phyloP scores from a whole-genome alignment of 2,113 vertebrate genomes.

The Synchiropus splendidus region DNA sequence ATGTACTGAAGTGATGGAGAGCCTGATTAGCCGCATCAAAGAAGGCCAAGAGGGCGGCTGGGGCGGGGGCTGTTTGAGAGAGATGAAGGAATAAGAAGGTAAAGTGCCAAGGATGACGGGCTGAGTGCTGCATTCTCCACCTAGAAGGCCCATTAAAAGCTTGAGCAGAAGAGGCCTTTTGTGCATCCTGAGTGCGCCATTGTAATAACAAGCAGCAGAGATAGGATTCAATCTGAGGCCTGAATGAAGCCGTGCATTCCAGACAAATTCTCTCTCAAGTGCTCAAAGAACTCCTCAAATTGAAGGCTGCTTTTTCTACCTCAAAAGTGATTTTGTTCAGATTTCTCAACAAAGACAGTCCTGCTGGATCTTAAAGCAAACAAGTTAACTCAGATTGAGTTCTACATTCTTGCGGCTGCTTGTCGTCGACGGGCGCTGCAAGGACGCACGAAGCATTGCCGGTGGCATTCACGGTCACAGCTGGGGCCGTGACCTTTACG shows the following conservation, averaged over 20 bases:
- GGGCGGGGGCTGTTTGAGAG: slow-evolving; percentile 21
- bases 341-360: not conserved
- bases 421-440: slow-evolving; percentile 5
- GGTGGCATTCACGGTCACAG: slow-evolving; percentile 24
- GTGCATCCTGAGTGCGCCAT: slow-evolving; percentile 50
- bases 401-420: not conserved
- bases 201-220: slow-evolving; percentile 49
- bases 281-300: slow-evolving; percentile 21
- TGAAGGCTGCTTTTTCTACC: slow-evolving; percentile 24
- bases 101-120: slow-evolving; percentile 32
- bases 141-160: slow-evolving; percentile 49
- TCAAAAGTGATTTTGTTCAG: slow-evolving; percentile 2
- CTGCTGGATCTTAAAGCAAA: no score
- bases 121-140: slow-evolving; percentile 29
- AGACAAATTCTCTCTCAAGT: slow-evolving; percentile 31
- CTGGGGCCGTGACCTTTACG: slow-evolving; percentile 27
- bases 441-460: slow-evolving; percentile 26
- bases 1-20: slow-evolving; percentile 26
- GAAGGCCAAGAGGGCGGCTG: slow-evolving; percentile 18
- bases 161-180: slow-evolving; percentile 43
- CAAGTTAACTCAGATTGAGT: not conserved
- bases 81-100: slow-evolving; percentile 35
- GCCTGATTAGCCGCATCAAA: slow-evolving; percentile 42
- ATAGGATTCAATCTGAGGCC: slow-evolving; percentile 36
- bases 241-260: slow-evolving; percentile 31